Percentiles rank a stretch among this genome's conserved stretches.
Evolutionary conservation across 2,113 vertebrate genomes (phyloP).

Genomic region (Callithrix jacchus): DNA sequence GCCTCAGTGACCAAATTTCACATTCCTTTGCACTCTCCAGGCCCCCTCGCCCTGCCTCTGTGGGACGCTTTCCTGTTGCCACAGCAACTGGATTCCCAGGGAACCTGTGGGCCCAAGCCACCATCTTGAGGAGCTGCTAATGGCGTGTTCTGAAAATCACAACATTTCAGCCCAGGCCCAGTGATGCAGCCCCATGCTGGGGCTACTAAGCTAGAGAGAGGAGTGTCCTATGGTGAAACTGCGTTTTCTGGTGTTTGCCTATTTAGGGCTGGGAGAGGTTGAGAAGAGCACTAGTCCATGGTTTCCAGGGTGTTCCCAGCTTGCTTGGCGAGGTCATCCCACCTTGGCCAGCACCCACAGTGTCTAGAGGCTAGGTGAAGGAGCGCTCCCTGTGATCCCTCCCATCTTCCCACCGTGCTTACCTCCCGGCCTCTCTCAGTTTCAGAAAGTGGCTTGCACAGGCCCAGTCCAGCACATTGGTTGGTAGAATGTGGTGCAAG

Average conservation of each 20-base stretch:
- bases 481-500: neutral
- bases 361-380: neutral
- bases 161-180: neutral
- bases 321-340: neutral
- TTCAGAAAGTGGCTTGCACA: neutral
- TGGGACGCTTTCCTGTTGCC: neutral
- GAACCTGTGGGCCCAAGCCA: neutral
- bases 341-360: neutral
- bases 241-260: neutral
- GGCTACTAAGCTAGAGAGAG: neutral
- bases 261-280: neutral
- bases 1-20: neutral
- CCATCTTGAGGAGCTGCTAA: neutral
- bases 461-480: neutral
- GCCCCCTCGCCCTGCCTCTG: neutral
- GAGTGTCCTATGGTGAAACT: neutral
- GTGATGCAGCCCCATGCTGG: neutral
- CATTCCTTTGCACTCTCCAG: neutral
- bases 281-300: neutral
- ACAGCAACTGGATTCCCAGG: neutral
- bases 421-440: neutral
- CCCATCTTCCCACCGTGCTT: neutral
- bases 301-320: neutral
- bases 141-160: neutral
- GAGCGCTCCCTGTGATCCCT: accelerated